Base-by-base conservation (phyloP, 2,797 vertebrate species). In the Loris lydekkerianus region DNA sequence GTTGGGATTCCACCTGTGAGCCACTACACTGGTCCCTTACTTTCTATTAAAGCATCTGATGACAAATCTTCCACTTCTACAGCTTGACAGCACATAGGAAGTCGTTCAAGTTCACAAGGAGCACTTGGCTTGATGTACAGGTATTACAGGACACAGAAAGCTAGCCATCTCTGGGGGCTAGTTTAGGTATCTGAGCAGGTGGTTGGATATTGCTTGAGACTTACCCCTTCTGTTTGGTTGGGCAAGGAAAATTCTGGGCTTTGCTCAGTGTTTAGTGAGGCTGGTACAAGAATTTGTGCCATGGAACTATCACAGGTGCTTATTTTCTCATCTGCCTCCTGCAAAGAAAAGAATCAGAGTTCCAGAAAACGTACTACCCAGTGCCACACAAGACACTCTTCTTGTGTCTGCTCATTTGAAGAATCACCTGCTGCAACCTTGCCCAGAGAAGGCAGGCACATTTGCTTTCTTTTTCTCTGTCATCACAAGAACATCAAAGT, bases 291-390 rank as follows among this genome's bases (percentile, higher is more conserved):
- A 27, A 78, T 70, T 15, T 97, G 95, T 17, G 76, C 94, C 92
- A 56, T n/a, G 20, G 8, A 14, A 72, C 86, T 88, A 61, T 84
- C 92, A 37, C 86, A 95, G 8, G 90, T 94, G 72, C 95, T 97
- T 70, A 91, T 97, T 97, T 98, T 53, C 69, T 91, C 97, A 91
- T 94, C 94, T 86, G 88, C 81, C 81, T 97, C 97, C 97, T 98
- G 73, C 0, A 95, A 40, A 96, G 72, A 94, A 61, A 37, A 94
- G 37, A 95, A n/a, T 25, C 13, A 96, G 88, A 75, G 83, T 67
- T 60, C 31, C 58, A 72, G 53, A 89, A 92, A 60, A 25, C 43
- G 77, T 83, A 58, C 29, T 31, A 31, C 18, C 7, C 25, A 40
- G 29, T 95, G 21, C 46, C 61, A 23, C 4, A 21, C 27, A 78